Evolutionary conservation across 2,888 invertebrate genomes (phyloP).

Genomic region (Rhamnusium bicolor): DNA sequence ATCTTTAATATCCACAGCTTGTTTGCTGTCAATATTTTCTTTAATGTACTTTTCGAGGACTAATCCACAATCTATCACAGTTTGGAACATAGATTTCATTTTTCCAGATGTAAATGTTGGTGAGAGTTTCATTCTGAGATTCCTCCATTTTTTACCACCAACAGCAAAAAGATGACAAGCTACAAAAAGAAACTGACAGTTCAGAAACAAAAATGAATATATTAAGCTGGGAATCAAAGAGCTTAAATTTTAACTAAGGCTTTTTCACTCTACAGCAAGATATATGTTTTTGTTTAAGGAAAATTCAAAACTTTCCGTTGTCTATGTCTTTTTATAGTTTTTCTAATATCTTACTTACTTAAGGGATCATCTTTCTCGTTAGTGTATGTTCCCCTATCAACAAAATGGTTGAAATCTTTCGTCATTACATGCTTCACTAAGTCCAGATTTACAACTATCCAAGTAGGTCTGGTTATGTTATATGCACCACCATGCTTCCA

Average conservation of each 20-base stretch:
- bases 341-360: constrained; percentile 66
- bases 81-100: constrained; percentile 67
- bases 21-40: neutral
- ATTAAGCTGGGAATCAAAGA: too few species aligned
- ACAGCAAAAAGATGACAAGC: constrained; percentile 1
- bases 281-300: too few species aligned
- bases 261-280: too few species aligned
- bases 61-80: constrained; percentile 46
- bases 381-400: constrained; percentile 59
- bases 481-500: constrained; percentile 8
- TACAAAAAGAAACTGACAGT: neutral
- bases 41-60: constrained; percentile 22
- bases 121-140: constrained; percentile 62
- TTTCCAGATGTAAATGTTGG: constrained; percentile 65
- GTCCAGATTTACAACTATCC: constrained; percentile 12
- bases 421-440: constrained; percentile 19
- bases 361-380: constrained; percentile 63
- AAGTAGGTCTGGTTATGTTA: neutral
- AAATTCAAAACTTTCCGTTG: too few species aligned
- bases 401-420: constrained; percentile 45
- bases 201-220: too few species aligned
- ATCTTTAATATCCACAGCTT: constrained; percentile 11
- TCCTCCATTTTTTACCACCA: constrained; percentile 75
- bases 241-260: too few species aligned
- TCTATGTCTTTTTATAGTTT: too few species aligned